A percentile compares a stretch with the other conserved stretches of the same genome.
phyloP scores from a whole-genome alignment of 2,113 vertebrate species.

The Oostethus manadensis region DNA sequence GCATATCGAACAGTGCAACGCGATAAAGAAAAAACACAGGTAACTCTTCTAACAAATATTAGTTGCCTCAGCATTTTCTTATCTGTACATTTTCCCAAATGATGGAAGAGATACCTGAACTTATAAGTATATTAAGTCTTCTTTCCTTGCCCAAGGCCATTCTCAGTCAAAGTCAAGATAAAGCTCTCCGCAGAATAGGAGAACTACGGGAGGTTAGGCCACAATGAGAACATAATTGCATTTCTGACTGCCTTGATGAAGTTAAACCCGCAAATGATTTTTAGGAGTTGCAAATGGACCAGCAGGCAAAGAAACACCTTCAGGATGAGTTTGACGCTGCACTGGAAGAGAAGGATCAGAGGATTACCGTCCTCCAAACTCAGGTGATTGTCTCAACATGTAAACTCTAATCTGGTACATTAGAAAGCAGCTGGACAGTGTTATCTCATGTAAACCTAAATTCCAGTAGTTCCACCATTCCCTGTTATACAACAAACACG shows the following conservation, averaged over 20 bases:
- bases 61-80: background rate
- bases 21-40: slow-evolving; percentile 95
- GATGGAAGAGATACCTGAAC: background rate
- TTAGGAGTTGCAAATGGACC: slow-evolving; percentile 97
- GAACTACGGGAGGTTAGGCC: slow-evolving; percentile 86
- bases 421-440: background rate
- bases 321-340: slow-evolving; percentile 94
- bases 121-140: slow-evolving; percentile 7
- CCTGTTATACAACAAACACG: too few species aligned
- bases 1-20: slow-evolving; percentile 83
- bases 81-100: background rate
- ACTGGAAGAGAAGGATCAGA: slow-evolving; percentile 93
- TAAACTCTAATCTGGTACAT: background rate
- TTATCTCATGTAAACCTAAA: too few species aligned
- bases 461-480: too few species aligned
- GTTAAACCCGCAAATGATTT: slow-evolving; percentile 5
- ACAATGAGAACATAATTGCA: background rate
- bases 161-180: slow-evolving; percentile 95
- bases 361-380: slow-evolving; percentile 92
- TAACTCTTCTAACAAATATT: slow-evolving; percentile 48
- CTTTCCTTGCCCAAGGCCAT: slow-evolving; percentile 72
- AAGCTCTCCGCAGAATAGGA: slow-evolving; percentile 89
- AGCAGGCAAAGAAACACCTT: slow-evolving; percentile 96
- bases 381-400: slow-evolving; percentile 68
- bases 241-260: background rate